A percentile compares a stretch with the other conserved stretches of the same genome.
Conservation (phyloP, 2,113 vertebrate genomes). For the Xenopus borealis region DNA sequence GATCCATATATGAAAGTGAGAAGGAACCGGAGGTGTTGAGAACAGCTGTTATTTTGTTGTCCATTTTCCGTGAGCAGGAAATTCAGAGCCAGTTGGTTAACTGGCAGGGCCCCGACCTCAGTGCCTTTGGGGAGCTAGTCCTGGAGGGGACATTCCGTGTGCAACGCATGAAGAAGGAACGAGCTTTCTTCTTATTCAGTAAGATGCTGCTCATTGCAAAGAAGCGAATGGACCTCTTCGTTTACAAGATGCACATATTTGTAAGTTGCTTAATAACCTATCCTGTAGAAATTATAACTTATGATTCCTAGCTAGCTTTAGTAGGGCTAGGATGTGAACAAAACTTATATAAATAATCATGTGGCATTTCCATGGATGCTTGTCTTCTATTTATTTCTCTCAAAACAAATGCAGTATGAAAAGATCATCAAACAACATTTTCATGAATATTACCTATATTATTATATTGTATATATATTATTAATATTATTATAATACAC, state of each 20-base stretch:
- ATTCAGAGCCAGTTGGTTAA: conserved; percentile 77
- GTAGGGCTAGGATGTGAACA: too few species aligned
- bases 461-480: too few species aligned
- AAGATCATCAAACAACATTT: too few species aligned
- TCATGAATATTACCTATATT: too few species aligned
- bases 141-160: conserved; percentile 84
- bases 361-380: too few species aligned
- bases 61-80: conserved; percentile 59
- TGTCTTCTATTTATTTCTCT: too few species aligned
- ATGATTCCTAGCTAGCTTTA: too few species aligned
- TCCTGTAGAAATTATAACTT: conserved; percentile 1
- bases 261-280: conserved; percentile 57
- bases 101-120: conserved; percentile 82
- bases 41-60: background rate
- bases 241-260: conserved; percentile 88
- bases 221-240: conserved; percentile 72
- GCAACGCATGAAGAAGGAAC: conserved; percentile 79
- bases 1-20: too few species aligned
- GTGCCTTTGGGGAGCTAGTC: conserved; percentile 84
- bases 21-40: too few species aligned
- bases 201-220: conserved; percentile 87
- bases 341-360: too few species aligned
- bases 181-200: conserved; percentile 86
- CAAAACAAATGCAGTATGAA: too few species aligned
- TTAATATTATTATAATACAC: too few species aligned